Conservation (phyloP, 2,888 invertebrate species). For the Cheilosia scutellata region DNA sequence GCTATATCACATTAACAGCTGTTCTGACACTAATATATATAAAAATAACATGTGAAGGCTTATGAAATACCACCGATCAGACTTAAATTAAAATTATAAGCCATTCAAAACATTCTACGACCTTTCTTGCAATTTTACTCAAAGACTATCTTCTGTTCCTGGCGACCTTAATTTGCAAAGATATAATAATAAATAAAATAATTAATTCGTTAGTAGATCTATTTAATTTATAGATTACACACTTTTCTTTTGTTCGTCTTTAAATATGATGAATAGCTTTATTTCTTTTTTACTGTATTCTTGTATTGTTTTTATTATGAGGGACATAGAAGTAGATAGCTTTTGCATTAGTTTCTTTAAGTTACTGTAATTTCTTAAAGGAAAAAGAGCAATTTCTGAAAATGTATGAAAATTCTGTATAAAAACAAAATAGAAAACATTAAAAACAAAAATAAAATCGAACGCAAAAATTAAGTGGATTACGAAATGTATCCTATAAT, state of each 20-base stretch:
- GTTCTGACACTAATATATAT: no score
- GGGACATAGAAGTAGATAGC: constrained; percentile 63
- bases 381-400: constrained; percentile 5
- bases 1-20: no score
- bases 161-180: neutral
- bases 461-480: constrained; percentile 4
- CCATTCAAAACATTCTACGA: no score
- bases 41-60: no score
- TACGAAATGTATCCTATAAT: constrained; percentile 64
- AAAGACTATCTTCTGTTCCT: no score
- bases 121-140: no score
- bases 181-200: neutral
- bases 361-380: constrained; percentile 17
- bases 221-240: constrained; percentile 2
- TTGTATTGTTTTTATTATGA: constrained; percentile 51
- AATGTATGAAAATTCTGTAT: no score
- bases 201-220: neutral
- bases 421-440: constrained; percentile 9
- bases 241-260: constrained; percentile 1
- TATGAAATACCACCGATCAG: no score
- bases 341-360: constrained; percentile 17
- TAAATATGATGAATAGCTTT: constrained; percentile 13
- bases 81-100: no score
- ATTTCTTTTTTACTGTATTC: constrained; percentile 10
- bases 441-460: constrained; percentile 9